Evolutionary conservation across 2,113 vertebrate genomes (phyloP), one percentile per base, ranked within the genome.

Genomic region (Psilopsiagon aurifrons): DNA sequence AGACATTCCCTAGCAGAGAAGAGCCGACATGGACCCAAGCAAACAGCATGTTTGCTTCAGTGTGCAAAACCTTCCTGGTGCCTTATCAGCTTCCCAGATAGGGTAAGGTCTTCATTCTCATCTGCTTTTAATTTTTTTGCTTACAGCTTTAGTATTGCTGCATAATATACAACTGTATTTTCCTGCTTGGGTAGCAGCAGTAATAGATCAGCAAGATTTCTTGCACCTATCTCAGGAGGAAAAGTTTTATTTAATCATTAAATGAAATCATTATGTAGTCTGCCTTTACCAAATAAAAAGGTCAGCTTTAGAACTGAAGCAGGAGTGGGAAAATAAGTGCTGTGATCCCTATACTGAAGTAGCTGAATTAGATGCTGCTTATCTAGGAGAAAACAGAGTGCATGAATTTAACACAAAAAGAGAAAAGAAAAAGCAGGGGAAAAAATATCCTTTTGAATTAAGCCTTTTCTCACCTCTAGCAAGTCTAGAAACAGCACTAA

Each of bases 401-500:
- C 44, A 31, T 35, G 57, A 51, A 83, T 62, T 47, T 54, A 41
- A 90, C 57, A 86, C 41, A 90, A 91, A 74, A 78, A 83, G 7
- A 73, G 23, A 88, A 28, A 83, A 75, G 57, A 35, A 49, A 86
- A 90, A 76, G 27, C 2, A 41, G 69, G 79, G 78, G 83, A 51
- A 77, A 76, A 85, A 57, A 47, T 1, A 52, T 68, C 19, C 31
- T 70, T 82, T 90, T 92, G 89, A 97, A 96, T 90, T 71, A 94
- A 93, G 88, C 68, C 69, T 93, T 90, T 96, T 46, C 67, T 92
- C 70, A 92, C 93, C 39, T 96, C 97, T 96, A 92, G 95, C 88
- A 97, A 96, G 93, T 94, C 81, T 82, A 76, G 93, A 94, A 98
- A 90, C 68, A 91, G 88, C 51, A 80, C 90, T 89, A 96, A 96